Conservation (phyloP, 2,797 vertebrate species). For the Malacoctenus gilli region DNA sequence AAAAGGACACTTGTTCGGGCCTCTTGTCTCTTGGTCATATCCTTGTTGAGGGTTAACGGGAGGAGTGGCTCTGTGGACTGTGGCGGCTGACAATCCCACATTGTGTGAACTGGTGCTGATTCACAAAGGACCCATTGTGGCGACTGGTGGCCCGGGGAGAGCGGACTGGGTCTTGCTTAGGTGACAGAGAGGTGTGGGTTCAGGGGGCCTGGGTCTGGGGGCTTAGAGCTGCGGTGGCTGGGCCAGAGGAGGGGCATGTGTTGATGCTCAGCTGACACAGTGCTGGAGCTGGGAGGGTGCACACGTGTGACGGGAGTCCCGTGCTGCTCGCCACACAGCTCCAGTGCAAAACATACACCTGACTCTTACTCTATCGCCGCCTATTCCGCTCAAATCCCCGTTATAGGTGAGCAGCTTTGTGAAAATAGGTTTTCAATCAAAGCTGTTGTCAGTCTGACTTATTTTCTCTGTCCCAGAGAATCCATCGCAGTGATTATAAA, state of each 20-base stretch:
- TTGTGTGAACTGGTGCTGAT: constrained; percentile 71
- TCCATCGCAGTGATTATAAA: constrained; percentile 51
- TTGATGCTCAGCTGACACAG: constrained; percentile 37
- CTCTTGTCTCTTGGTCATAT: constrained; percentile 69
- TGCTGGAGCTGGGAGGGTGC: constrained; percentile 20
- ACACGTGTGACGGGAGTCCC: constrained; percentile 49
- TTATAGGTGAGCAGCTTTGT: constrained; percentile 43
- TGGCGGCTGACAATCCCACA: constrained; percentile 72
- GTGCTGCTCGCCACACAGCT: constrained; percentile 24
- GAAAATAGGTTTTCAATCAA: constrained; percentile 56
- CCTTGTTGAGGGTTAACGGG: constrained; percentile 67
- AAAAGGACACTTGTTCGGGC: constrained; percentile 71
- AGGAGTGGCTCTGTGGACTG: constrained; percentile 72
- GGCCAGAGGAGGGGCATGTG: constrained; percentile 29
- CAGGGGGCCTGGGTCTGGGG: constrained; percentile 60
- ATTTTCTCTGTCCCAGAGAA: constrained; percentile 40
- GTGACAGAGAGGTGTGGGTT: constrained; percentile 72
- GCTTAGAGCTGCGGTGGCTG: constrained; percentile 34
- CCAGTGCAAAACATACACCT: constrained; percentile 1
- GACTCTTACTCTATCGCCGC: constrained; percentile 17
- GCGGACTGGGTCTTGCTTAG: constrained; percentile 65
- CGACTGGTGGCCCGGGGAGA: constrained; percentile 63
- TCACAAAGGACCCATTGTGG: constrained; percentile 80
- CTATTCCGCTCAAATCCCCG: constrained; percentile 26
- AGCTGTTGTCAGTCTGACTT: constrained; percentile 46